A percentile compares a stretch with the other conserved stretches of the same genome.
Evolutionary conservation across 2,888 invertebrate genomes (phyloP).

Genomic region (Aleiodes testaceus): DNA sequence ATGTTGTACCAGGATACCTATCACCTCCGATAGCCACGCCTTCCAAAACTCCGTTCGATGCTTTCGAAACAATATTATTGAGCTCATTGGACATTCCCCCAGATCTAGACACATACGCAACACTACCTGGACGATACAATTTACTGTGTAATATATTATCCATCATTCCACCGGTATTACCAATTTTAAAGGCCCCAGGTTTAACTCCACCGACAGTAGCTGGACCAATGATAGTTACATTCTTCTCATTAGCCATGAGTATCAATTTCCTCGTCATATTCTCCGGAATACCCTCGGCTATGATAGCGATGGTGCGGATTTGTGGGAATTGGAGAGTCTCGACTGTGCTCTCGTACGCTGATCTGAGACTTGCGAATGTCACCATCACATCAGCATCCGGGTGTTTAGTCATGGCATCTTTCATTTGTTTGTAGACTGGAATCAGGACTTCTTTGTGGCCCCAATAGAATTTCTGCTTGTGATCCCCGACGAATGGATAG

Average conservation of each 20-base stretch:
- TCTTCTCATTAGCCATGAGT: constrained; percentile 86
- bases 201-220: constrained; percentile 98
- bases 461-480: constrained; percentile 99
- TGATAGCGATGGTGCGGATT: constrained; percentile 96
- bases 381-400: constrained; percentile 96
- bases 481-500: constrained; percentile 98
- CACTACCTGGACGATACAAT: constrained; percentile 96
- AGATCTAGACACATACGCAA: constrained; percentile 98
- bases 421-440: constrained; percentile 96
- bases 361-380: constrained; percentile 97
- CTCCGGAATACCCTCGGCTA: constrained; percentile 99
- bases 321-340: constrained; percentile 96
- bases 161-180: constrained; percentile 99
- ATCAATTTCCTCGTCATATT: constrained; percentile 97
- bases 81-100: constrained; percentile 99
- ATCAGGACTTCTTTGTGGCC: constrained; percentile 93
- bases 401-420: constrained; percentile 95
- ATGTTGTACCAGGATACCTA: constrained; percentile 97
- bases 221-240: constrained; percentile 92
- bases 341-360: constrained; percentile 96
- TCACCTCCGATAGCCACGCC: constrained; percentile 99
- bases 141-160: constrained; percentile 99
- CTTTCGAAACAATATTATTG: constrained; percentile 97
- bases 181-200: constrained; percentile 99
- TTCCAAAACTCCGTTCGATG: constrained; percentile 97